Percentiles rank a stretch among this genome's conserved stretches.
Conservation (phyloP, 2,113 vertebrate species). For the Falco punctatus region DNA sequence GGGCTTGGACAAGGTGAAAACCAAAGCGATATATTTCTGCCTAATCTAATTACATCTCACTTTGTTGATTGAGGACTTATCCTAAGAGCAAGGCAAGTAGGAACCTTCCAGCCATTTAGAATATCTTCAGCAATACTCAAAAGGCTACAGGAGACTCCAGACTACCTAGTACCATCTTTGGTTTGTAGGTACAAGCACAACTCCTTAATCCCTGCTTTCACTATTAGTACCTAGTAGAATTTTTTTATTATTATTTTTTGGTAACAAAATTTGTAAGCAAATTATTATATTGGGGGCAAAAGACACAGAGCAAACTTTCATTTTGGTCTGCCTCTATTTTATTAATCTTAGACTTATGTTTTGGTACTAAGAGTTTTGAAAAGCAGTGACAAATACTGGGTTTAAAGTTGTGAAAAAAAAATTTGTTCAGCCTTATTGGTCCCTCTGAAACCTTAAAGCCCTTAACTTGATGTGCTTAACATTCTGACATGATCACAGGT, state of each 20-base stretch:
- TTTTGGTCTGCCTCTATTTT: background rate
- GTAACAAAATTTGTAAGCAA: background rate
- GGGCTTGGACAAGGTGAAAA: background rate
- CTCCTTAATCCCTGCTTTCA: background rate
- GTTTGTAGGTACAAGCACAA: background rate
- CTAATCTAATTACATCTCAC: background rate
- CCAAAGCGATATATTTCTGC: background rate
- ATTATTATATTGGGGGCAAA: background rate
- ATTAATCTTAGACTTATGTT: background rate
- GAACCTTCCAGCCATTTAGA: background rate
- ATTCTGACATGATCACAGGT: background rate
- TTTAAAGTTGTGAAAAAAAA: background rate
- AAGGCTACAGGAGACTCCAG: background rate
- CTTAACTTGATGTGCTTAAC: no score
- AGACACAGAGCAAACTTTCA: background rate
- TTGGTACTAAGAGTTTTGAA: background rate
- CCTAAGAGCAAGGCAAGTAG: background rate
- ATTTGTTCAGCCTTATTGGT: background rate
- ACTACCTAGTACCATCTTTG: rapidly evolving
- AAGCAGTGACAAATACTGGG: background rate
- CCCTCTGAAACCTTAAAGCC: background rate
- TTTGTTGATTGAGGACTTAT: background rate
- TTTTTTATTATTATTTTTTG: background rate
- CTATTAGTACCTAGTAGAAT: background rate
- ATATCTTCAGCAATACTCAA: background rate